A percentile compares a stretch with the other conserved stretches of the same genome.
These are phyloP conservation scores for Orchesellides sinensis DNA, from an alignment of 2,888 invertebrate genomes.

Conservation along the genomic window DNA sequence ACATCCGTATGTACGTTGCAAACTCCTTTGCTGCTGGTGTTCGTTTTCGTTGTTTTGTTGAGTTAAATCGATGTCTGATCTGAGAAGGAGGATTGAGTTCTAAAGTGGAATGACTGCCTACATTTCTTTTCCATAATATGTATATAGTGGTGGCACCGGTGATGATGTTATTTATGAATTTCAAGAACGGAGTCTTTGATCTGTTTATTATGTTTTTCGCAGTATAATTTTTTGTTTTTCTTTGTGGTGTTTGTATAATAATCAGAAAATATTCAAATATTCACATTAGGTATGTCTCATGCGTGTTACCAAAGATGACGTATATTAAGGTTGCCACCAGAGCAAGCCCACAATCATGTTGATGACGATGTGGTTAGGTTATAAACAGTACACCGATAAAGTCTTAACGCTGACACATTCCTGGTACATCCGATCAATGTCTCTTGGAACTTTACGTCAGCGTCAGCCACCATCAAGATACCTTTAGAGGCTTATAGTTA, in stretches of 20 bases:
- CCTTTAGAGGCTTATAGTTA: neutral
- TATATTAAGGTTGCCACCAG: neutral
- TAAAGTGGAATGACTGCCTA: slow-evolving; percentile 16
- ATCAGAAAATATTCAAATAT: neutral
- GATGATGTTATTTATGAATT: slow-evolving; percentile 34
- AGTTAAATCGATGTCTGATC: neutral
- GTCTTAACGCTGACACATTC: neutral
- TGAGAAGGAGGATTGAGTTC: neutral
- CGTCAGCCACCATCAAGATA: neutral
- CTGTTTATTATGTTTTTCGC: slow-evolving; percentile 36
- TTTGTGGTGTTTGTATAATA: neutral
- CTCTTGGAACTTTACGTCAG: too few species aligned
- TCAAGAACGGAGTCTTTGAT: slow-evolving; percentile 45
- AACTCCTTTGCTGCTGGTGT: neutral
- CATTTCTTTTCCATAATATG: too few species aligned
- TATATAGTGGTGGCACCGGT: neutral
- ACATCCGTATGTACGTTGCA: too few species aligned
- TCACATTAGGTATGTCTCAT: neutral
- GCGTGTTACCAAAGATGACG: neutral
- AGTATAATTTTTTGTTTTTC: neutral
- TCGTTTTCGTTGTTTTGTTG: neutral
- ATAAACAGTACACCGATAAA: neutral
- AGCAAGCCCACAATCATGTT: neutral
- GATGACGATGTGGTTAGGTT: neutral
- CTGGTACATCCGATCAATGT: too few species aligned